Percentiles rank a stretch among this genome's conserved stretches.
phyloP scores from a whole-genome alignment of 2,888 invertebrate genomes.

The Gisinianus flammeolus region DNA sequence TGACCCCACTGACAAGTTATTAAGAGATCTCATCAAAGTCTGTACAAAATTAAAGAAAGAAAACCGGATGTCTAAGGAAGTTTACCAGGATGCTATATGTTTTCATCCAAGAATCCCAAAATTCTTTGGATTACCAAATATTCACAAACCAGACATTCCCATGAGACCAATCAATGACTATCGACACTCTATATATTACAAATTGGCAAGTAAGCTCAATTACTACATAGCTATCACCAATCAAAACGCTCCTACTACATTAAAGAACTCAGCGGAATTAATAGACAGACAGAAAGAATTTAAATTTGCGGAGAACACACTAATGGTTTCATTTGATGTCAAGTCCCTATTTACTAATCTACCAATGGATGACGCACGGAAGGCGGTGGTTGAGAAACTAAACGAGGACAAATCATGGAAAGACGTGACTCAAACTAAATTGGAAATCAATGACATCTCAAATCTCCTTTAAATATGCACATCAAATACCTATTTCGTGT shows the following conservation, averaged over 20 bases:
- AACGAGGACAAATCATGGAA: not conserved
- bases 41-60: not conserved
- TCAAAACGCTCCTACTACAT: not conserved
- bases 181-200: not conserved
- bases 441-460: not conserved
- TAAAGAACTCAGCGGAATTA: not conserved
- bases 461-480: not conserved
- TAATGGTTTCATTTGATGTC: constrained; percentile 13
- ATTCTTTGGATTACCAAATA: not conserved
- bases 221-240: not conserved
- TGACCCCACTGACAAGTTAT: not conserved
- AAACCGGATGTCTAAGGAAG: not conserved
- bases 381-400: not conserved
- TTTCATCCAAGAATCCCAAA: not conserved
- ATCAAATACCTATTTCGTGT: not conserved
- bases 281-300: not conserved
- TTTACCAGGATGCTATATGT: not conserved
- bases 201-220: not conserved
- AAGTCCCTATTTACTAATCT: not conserved
- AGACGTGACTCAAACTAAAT: not conserved
- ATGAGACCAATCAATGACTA: not conserved
- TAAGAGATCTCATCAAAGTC: not conserved
- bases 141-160: not conserved
- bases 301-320: no score
- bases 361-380: not conserved